These are phyloP conservation scores for Diachasmimorpha longicaudata DNA, from an alignment of 1,140 invertebrate genomes.

Conservation along the genomic window DNA sequence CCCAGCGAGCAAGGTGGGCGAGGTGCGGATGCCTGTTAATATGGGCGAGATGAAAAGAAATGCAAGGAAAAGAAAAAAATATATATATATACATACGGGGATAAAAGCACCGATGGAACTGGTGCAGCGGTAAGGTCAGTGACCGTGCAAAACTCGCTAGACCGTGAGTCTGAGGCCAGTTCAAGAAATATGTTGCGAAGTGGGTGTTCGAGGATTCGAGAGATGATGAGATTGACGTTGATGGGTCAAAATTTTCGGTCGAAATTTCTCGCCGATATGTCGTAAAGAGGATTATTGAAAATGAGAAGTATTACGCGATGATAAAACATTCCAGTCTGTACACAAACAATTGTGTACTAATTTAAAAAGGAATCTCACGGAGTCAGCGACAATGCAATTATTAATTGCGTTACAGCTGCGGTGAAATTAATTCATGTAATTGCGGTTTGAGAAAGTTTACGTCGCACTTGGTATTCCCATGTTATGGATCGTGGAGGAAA, in stretches of 20 bases:
- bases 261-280: not conserved
- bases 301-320: not conserved
- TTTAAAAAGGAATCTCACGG: constrained; percentile 10
- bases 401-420: constrained; percentile 15
- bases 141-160: constrained; percentile 52
- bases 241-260: not conserved
- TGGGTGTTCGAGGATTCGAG: constrained; percentile 13
- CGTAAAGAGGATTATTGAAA: not conserved
- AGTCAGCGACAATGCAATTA: constrained; percentile 26
- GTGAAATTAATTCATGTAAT: constrained; percentile 24
- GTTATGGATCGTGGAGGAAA: not conserved
- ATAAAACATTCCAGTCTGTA: not conserved
- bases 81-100: not conserved
- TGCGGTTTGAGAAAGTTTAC: constrained; percentile 19
- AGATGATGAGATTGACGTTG: not conserved
- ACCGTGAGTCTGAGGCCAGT: constrained; percentile 44
- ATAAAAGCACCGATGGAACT: constrained; percentile 13
- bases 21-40: constrained; percentile 6
- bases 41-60: constrained; percentile 10
- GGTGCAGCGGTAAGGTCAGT: constrained; percentile 38
- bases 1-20: not conserved
- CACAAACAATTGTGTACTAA: not conserved
- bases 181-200: constrained; percentile 10
- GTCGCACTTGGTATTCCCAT: constrained; percentile 14
- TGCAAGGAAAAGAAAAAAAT: not conserved